These are phyloP conservation scores for Xanthia icteritia DNA, from an alignment of 2,888 invertebrate genomes.

Conservation along the genomic window DNA sequence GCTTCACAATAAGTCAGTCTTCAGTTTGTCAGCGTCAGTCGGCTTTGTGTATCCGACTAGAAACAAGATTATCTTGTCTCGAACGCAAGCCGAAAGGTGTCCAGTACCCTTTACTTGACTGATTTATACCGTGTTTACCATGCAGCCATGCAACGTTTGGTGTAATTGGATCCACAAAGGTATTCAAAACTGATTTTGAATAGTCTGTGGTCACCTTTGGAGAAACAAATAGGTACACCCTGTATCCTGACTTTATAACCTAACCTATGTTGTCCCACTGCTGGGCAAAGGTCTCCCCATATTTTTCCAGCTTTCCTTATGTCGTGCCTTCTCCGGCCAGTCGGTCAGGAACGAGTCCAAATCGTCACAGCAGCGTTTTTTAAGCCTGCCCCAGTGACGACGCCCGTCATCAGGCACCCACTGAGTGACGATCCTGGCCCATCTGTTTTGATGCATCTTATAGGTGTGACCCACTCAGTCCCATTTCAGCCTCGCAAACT, in stretches of 20 bases:
- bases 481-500: too few species aligned
- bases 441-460: too few species aligned
- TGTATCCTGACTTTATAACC: background rate
- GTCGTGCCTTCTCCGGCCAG: too few species aligned
- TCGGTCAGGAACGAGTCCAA: too few species aligned
- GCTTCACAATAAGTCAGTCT: slow-evolving; percentile 26
- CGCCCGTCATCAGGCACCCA: too few species aligned
- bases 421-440: too few species aligned
- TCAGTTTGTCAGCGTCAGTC: background rate
- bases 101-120: slow-evolving; percentile 23
- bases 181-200: background rate
- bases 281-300: background rate
- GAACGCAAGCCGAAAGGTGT: slow-evolving; percentile 30
- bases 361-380: too few species aligned
- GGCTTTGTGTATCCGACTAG: slow-evolving; percentile 44
- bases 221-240: background rate
- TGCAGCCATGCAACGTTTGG: background rate
- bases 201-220: background rate
- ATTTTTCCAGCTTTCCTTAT: background rate
- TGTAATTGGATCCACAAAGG: background rate
- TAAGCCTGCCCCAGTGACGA: too few species aligned
- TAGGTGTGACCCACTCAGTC: too few species aligned
- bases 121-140: slow-evolving; percentile 16
- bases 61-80: slow-evolving; percentile 53
- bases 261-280: background rate